Conservation (phyloP, 2,797 vertebrate species). For the Hapalemur alaotrensis region DNA sequence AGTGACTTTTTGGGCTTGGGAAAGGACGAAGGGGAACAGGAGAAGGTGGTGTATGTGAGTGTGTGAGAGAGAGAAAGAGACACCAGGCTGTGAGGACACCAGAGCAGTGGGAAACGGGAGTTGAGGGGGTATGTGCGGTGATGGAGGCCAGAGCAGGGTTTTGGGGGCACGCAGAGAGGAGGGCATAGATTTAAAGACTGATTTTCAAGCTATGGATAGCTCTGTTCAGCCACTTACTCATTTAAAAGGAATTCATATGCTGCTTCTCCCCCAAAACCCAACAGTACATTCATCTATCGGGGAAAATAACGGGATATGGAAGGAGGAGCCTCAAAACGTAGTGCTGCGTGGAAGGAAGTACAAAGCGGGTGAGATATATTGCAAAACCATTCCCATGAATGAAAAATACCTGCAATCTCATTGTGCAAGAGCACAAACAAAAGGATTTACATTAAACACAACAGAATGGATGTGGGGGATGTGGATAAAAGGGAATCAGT, state of each 20-base stretch:
- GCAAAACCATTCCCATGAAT: neutral
- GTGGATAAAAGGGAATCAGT: neutral
- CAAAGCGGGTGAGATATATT: neutral
- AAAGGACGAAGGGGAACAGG: neutral
- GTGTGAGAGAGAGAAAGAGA: neutral
- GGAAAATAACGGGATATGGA: neutral
- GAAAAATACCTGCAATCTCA: neutral
- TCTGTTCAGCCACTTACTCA: neutral
- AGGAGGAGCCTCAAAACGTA: neutral
- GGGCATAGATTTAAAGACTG: neutral
- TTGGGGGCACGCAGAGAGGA: neutral
- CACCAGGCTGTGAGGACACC: neutral
- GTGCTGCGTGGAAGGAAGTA: neutral
- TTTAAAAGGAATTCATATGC: neutral
- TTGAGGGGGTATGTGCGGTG: neutral
- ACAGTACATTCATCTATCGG: neutral
- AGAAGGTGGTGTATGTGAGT: neutral
- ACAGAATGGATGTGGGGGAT: neutral
- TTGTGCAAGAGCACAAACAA: neutral
- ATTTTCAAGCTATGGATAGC: neutral
- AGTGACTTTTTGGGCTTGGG: neutral
- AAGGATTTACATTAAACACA: neutral
- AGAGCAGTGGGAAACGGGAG: neutral
- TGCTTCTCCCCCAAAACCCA: neutral
- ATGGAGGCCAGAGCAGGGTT: neutral